These are phyloP conservation scores for Ammodytes marinus DNA, from an alignment of 2,113 vertebrate genomes.

Conservation along the genomic window DNA sequence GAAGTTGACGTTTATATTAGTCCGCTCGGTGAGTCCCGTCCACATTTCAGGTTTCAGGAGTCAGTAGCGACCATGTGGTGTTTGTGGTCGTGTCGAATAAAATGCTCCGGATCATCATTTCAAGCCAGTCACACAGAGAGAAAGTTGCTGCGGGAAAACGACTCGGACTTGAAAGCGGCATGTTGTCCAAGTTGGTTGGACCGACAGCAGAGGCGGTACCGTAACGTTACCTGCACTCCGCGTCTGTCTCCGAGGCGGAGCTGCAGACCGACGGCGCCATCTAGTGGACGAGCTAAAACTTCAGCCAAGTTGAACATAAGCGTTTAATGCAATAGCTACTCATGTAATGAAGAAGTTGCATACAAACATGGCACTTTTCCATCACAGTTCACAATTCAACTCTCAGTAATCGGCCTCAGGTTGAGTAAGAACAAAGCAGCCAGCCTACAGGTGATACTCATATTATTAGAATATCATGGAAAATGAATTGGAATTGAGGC, in stretches of 20 bases:
- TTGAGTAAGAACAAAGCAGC: too few relatives aligned
- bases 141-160: constrained; percentile 59
- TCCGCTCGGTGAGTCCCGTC: constrained; percentile 61
- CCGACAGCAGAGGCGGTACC: constrained; percentile 71
- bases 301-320: too few relatives aligned
- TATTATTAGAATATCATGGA: too few relatives aligned
- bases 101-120: background rate
- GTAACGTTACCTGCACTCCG: constrained; percentile 56
- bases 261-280: constrained; percentile 35
- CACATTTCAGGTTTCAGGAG: constrained; percentile 47
- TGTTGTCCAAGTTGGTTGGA: constrained; percentile 61
- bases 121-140: background rate
- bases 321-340: too few relatives aligned
- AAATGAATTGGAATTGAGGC: too few relatives aligned
- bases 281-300: constrained; percentile 30
- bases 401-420: too few relatives aligned
- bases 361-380: too few relatives aligned
- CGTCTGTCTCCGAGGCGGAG: background rate
- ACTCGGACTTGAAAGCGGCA: constrained; percentile 33
- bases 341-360: too few relatives aligned
- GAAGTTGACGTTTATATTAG: constrained; percentile 19
- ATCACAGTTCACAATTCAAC: too few relatives aligned
- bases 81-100: background rate
- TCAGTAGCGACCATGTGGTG: background rate
- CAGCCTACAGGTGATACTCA: too few relatives aligned